These are phyloP conservation scores for Pseudomugil tenellus DNA, from an alignment of 2,797 vertebrate species.

Conservation along the genomic window DNA sequence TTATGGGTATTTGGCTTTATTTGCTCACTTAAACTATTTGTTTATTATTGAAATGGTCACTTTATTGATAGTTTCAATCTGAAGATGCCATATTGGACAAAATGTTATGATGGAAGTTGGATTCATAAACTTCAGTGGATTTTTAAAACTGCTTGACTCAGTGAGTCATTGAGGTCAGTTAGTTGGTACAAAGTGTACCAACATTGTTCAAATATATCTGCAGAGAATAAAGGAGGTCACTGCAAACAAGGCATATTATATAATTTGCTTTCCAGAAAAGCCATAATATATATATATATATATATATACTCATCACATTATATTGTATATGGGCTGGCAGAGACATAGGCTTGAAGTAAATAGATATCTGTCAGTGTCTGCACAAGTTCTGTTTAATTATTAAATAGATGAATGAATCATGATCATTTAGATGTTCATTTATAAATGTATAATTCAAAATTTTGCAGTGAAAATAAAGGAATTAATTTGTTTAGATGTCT, in stretches of 20 bases:
- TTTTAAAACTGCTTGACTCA: too few relatives aligned
- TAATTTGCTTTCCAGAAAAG: conserved; percentile 2
- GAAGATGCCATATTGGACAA: too few relatives aligned
- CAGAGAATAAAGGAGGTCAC: neutral
- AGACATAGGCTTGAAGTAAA: neutral
- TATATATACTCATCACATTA: conserved; percentile 5
- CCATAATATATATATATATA: too few relatives aligned
- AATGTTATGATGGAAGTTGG: too few relatives aligned
- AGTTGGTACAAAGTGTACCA: neutral
- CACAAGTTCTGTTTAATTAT: conserved; percentile 15
- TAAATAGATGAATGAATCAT: neutral
- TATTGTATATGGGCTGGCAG: conserved; percentile 27
- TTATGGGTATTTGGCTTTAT: neutral
- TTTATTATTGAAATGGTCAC: too few relatives aligned
- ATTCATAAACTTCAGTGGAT: too few relatives aligned
- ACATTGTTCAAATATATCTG: neutral
- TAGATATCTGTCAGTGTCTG: neutral
- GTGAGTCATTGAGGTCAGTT: neutral
- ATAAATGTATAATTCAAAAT: neutral
- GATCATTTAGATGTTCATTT: neutral
- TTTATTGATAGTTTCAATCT: too few relatives aligned
- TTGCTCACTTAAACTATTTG: too few relatives aligned
- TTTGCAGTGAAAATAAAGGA: neutral
- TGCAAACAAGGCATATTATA: neutral
- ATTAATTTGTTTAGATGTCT: neutral